phyloP scores from a whole-genome alignment of 1,140 invertebrate species.

The Ctenoplectra terminalis region DNA sequence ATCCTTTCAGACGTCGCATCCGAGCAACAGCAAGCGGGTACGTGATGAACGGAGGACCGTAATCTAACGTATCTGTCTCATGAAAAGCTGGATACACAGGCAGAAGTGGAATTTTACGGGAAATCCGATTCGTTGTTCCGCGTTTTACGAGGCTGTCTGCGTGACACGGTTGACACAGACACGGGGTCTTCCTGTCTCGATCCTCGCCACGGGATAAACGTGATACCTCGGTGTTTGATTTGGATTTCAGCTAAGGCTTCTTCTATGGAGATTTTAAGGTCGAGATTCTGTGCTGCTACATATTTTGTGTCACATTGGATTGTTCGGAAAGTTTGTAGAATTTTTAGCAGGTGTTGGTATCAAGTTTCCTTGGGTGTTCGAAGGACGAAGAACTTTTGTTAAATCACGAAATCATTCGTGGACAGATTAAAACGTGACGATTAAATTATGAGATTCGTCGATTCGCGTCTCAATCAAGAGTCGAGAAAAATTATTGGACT shows the following conservation, averaged over 20 bases:
- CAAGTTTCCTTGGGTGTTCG: too few species aligned
- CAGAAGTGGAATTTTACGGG: slow-evolving; percentile 14
- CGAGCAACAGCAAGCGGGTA: background rate
- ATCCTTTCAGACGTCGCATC: slow-evolving; percentile 24
- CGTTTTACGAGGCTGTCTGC: slow-evolving; percentile 1
- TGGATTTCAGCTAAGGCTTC: background rate
- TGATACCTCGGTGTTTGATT: slow-evolving; percentile 6
- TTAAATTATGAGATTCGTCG: too few species aligned
- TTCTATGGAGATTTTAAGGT: background rate
- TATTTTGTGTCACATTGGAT: too few species aligned
- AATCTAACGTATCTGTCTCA: background rate
- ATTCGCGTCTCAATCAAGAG: too few species aligned
- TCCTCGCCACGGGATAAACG: slow-evolving; percentile 3
- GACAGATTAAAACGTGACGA: too few species aligned
- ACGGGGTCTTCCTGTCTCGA: background rate
- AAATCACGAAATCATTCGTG: too few species aligned
- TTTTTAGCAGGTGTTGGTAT: too few species aligned
- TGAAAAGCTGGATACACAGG: background rate
- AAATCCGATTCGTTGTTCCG: slow-evolving; percentile 34
- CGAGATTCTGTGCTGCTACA: too few species aligned
- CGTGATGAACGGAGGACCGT: slow-evolving; percentile 17
- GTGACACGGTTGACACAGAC: background rate
- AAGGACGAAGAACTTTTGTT: too few species aligned
- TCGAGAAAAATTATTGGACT: too few species aligned
- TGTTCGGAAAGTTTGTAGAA: too few species aligned